Evolutionary conservation across 2,888 invertebrate species (phyloP), one percentile per base, ranked within the genome.

Genomic region (Cheilosia urbana): DNA sequence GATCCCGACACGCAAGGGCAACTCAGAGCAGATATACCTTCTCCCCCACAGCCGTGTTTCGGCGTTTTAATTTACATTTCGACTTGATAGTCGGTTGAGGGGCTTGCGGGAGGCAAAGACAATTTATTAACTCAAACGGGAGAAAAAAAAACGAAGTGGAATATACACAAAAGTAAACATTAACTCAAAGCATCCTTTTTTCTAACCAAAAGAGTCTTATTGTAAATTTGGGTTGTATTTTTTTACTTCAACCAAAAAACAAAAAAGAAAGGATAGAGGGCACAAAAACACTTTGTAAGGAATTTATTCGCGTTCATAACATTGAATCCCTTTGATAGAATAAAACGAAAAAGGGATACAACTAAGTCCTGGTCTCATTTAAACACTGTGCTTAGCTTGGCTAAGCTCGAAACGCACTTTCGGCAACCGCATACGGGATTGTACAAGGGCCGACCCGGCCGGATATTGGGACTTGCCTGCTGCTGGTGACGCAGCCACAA

Each of bases 21-120:
- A 62, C 72, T 72, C 60, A 80, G 66, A 40, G 2, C 9, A 21
- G 19, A 3, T 11, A 58, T 4, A 58, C 42, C 21, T 49, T n/a
- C 57, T 21, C 66, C 19, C 69, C 34, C 55, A 13, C 45, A 37
- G 24, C 55, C 51, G n/a, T 63, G n/a, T 62, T 66, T 76, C 66
- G 68, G 81, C 62, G 77, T 81, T 81, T 81, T 85, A 81, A 85
- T 85, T 85, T 85, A 77, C 81, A 85, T 85, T 81, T 68, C 75
- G 76, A 81, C 80, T 85, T 72, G 65, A 63, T 84, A 27, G 45
- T 58, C 60, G 45, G 45, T n/a, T 19, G 27, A 19, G 60, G 37
- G 19, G 4, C 13, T 5, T 24, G 49, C 19, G 58, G 66, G 13
- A 40, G 55, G 40, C 66, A 15, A 53, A 57, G 49, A 34, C 63